Conservation (phyloP, 2,797 vertebrate species). For the Amniataba percoides region DNA sequence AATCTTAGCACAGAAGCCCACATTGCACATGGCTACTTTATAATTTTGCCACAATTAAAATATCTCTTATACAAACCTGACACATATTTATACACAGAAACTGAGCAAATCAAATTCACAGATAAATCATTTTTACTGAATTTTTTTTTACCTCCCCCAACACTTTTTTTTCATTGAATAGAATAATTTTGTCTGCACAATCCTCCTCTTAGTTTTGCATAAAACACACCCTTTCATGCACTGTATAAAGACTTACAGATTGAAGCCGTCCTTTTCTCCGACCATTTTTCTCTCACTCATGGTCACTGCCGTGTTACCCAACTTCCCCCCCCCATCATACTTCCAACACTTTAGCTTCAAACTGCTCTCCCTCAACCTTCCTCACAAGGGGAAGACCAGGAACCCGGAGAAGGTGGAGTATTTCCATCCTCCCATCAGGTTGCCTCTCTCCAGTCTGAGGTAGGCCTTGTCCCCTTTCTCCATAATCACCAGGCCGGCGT, state of each 20-base stretch:
- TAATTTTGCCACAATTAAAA: slow-evolving; percentile 58
- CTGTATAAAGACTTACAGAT: slow-evolving; percentile 36
- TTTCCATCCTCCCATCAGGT: slow-evolving; percentile 93
- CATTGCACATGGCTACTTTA: slow-evolving; percentile 60
- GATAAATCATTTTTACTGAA: slow-evolving; percentile 23
- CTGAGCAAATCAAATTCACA: slow-evolving; percentile 46
- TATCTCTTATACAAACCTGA: slow-evolving; percentile 43
- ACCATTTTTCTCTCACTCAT: slow-evolving; percentile 3
- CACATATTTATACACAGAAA: slow-evolving; percentile 50
- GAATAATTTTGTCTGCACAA: slow-evolving; percentile 39
- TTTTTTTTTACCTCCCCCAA: neutral
- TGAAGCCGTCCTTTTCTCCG: slow-evolving; percentile 8
- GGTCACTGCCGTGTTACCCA: neutral
- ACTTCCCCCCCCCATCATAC: neutral
- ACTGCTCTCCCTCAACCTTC: slow-evolving; percentile 9
- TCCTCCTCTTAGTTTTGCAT: slow-evolving; percentile 43
- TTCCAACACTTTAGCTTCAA: slow-evolving; percentile 1
- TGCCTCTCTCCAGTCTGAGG: slow-evolving; percentile 90
- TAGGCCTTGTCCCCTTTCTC: slow-evolving; percentile 92
- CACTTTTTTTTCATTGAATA: too few relatives aligned
- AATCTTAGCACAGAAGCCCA: slow-evolving; percentile 67
- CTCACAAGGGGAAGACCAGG: slow-evolving; percentile 90
- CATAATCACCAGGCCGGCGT: slow-evolving; percentile 90
- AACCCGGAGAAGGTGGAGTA: slow-evolving; percentile 93
- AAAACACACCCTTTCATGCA: slow-evolving; percentile 57